Percentiles rank a stretch among this genome's conserved stretches.
phyloP scores from a whole-genome alignment of 2,113 vertebrate genomes.

The Cynoglossus semilaevis region DNA sequence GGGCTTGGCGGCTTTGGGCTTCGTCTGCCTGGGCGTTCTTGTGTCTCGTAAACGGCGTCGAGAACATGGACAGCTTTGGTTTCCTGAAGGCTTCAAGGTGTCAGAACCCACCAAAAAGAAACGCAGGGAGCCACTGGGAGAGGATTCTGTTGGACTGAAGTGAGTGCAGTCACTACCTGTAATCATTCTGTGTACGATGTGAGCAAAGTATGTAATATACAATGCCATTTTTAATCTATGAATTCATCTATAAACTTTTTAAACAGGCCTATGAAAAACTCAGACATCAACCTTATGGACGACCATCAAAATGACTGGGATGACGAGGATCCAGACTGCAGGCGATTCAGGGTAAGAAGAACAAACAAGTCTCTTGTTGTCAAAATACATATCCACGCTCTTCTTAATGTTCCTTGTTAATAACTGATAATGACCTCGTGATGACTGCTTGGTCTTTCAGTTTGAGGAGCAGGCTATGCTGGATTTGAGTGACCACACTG shows the following conservation, averaged over 20 bases:
- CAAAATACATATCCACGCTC: neutral
- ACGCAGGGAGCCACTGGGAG: constrained; percentile 90
- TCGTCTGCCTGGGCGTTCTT: constrained; percentile 84
- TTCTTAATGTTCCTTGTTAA: neutral
- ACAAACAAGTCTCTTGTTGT: neutral
- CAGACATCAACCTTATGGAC: constrained; percentile 90
- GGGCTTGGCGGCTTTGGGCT: constrained; percentile 77
- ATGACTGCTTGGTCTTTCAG: constrained; percentile 38
- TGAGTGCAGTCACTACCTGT: constrained; percentile 64
- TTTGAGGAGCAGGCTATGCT: constrained; percentile 81
- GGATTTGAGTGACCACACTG: constrained; percentile 83
- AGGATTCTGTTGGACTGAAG: constrained; percentile 97
- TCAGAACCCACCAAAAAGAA: constrained; percentile 95
- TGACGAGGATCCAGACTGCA: constrained; percentile 87
- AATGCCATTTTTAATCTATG: neutral
- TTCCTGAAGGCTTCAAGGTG: constrained; percentile 94
- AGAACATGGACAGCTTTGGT: constrained; percentile 97
- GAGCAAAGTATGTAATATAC: neutral
- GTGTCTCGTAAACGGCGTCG: constrained; percentile 88
- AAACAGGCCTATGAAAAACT: constrained; percentile 88
- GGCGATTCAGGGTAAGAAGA: constrained; percentile 85
- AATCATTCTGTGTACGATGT: neutral
- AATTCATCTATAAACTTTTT: constrained; percentile 20
- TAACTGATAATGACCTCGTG: neutral
- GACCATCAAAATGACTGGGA: constrained; percentile 96